Conservation (phyloP, 2,888 invertebrate genomes). For the Oegoconia quadripuncta region DNA sequence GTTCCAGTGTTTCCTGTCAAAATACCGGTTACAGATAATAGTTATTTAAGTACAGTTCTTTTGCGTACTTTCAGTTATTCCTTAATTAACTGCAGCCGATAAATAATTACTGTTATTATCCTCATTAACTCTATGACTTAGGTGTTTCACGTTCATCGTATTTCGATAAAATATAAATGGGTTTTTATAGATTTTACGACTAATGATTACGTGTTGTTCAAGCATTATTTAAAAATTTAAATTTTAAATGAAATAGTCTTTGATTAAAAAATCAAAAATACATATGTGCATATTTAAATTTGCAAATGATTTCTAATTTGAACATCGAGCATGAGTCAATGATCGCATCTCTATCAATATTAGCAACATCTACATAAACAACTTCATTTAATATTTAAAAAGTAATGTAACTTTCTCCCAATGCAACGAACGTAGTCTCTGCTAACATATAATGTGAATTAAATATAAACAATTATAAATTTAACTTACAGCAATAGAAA, state of each 20-base stretch:
- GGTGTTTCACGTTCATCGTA: background rate
- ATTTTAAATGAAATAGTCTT: background rate
- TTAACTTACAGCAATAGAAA: constrained; percentile 75
- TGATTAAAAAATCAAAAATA: too few species aligned
- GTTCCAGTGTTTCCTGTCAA: constrained; percentile 16
- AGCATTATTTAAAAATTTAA: background rate
- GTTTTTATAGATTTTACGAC: constrained; percentile 4
- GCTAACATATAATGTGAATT: constrained; percentile 30
- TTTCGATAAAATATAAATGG: constrained; percentile 1
- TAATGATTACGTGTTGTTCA: background rate
- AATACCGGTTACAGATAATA: constrained; percentile 11
- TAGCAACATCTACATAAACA: background rate
- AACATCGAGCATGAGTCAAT: too few species aligned
- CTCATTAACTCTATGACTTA: constrained; percentile 4
- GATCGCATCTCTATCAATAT: too few species aligned
- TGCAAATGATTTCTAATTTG: constrained; percentile 7
- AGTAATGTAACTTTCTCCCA: constrained; percentile 47
- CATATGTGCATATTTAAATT: background rate
- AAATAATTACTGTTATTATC: constrained; percentile 14
- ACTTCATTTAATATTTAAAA: constrained; percentile 15
- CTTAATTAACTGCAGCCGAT: constrained; percentile 13
- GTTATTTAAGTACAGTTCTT: constrained; percentile 6
- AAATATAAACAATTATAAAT: constrained; percentile 64
- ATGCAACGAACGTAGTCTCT: too few species aligned
- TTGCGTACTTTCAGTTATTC: constrained; percentile 8